These are phyloP conservation scores for Unio pictorum DNA, from an alignment of 2,888 invertebrate genomes.

Conservation along the genomic window DNA sequence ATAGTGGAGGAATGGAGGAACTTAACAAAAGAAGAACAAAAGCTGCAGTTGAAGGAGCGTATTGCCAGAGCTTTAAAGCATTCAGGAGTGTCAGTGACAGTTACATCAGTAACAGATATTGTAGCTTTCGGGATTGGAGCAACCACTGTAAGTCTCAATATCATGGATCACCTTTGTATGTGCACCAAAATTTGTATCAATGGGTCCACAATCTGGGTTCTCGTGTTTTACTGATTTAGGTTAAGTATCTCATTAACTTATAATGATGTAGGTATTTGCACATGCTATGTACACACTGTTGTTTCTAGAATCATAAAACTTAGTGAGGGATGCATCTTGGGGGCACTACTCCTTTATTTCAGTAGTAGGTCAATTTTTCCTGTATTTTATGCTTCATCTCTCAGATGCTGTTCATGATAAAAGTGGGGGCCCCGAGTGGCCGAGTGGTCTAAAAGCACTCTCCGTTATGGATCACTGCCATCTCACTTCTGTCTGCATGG, in stretches of 20 bases:
- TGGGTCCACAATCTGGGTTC: background rate
- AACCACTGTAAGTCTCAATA: conserved; percentile 77
- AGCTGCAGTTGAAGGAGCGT: conserved; percentile 42
- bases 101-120: conserved; percentile 87
- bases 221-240: background rate
- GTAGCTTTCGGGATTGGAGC: conserved; percentile 86
- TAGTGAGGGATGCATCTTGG: too few species aligned
- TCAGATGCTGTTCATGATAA: too few species aligned
- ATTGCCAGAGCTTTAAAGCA: conserved; percentile 71
- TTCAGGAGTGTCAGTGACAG: conserved; percentile 87
- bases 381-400: background rate
- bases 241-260: too few species aligned
- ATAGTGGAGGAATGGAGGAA: conserved; percentile 75
- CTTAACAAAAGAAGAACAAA: conserved; percentile 40
- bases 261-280: too few species aligned
- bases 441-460: too few species aligned
- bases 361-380: background rate
- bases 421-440: too few species aligned
- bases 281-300: too few species aligned
- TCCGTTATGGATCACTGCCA: too few species aligned
- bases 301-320: too few species aligned
- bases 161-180: background rate
- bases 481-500: too few species aligned
- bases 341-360: background rate
- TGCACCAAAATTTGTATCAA: background rate